Conservation (phyloP, 1,140 invertebrate species). For the Dendroctonus valens region DNA sequence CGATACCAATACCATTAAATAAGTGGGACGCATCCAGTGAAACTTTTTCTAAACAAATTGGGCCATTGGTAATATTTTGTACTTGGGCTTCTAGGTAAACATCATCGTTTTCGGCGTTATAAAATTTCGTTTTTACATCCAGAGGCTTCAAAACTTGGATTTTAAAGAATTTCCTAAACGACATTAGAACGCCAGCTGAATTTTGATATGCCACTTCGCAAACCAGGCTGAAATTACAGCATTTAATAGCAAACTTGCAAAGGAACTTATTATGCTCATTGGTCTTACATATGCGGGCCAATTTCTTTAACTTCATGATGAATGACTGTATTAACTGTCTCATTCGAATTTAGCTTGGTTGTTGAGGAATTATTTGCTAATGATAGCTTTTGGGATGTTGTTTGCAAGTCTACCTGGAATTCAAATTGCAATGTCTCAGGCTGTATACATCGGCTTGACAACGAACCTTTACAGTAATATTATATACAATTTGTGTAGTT, state of each 20-base stretch:
- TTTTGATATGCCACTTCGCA: slow-evolving; percentile 92
- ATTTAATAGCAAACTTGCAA: background rate
- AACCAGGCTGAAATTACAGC: slow-evolving; percentile 66
- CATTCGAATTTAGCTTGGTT: slow-evolving; percentile 71
- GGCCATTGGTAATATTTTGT: slow-evolving; percentile 87
- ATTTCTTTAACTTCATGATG: slow-evolving; percentile 98
- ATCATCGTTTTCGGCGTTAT: slow-evolving; percentile 95
- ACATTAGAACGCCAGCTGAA: slow-evolving; percentile 66
- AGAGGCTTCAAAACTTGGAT: slow-evolving; percentile 97
- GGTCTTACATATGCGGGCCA: slow-evolving; percentile 87
- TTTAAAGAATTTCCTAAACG: slow-evolving; percentile 96
- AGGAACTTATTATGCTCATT: background rate
- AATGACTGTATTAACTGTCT: slow-evolving; percentile 91
- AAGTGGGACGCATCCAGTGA: slow-evolving; percentile 85
- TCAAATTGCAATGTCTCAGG: slow-evolving; percentile 4
- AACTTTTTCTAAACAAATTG: slow-evolving; percentile 91
- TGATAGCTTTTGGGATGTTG: slow-evolving; percentile 79
- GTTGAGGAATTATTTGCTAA: slow-evolving; percentile 66
- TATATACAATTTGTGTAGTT: slow-evolving; percentile 75
- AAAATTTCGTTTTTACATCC: slow-evolving; percentile 98
- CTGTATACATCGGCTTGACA: background rate
- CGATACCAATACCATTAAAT: slow-evolving; percentile 65
- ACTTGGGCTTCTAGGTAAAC: slow-evolving; percentile 96
- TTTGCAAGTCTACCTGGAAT: slow-evolving; percentile 84
- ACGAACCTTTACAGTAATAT: slow-evolving; percentile 76